A percentile compares a stretch with the other conserved stretches of the same genome.
These are phyloP conservation scores for Uropetala carovei DNA, from an alignment of 2,888 invertebrate species.

Conservation along the genomic window DNA sequence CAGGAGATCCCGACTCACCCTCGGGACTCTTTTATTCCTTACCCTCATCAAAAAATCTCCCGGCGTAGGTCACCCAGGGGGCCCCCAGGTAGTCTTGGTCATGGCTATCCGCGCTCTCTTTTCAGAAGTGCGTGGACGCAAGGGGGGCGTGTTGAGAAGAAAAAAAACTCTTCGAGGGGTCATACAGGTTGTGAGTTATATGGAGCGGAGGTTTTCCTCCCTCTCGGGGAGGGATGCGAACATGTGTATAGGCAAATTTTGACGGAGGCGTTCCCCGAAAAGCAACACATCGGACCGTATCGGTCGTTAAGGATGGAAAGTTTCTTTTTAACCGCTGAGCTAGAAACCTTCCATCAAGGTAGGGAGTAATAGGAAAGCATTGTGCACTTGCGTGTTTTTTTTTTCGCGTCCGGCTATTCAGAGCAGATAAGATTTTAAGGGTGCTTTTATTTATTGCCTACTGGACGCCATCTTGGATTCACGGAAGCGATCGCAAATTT, in stretches of 20 bases:
- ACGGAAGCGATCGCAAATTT: slow-evolving; percentile 41
- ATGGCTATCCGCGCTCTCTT: not conserved
- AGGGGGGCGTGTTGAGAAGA: slow-evolving; percentile 38
- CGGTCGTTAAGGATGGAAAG: slow-evolving; percentile 5
- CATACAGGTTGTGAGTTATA: slow-evolving; percentile 47
- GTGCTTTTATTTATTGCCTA: slow-evolving; percentile 38
- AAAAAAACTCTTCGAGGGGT: slow-evolving; percentile 10
- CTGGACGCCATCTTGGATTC: not conserved
- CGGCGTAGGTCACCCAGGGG: not conserved
- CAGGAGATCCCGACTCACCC: not conserved
- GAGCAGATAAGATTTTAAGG: slow-evolving; percentile 8
- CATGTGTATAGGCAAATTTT: slow-evolving; percentile 48
- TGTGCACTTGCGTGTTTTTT: not conserved
- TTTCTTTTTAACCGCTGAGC: not conserved
- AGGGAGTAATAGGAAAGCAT: slow-evolving; percentile 10
- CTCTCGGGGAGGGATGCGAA: not conserved
- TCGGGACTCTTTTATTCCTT: not conserved
- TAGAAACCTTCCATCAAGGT: slow-evolving; percentile 36
- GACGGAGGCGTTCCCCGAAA: slow-evolving; percentile 37
- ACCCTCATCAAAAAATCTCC: slow-evolving; percentile 37
- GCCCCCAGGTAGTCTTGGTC: slow-evolving; percentile 37
- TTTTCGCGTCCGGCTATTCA: not conserved
- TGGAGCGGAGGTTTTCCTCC: slow-evolving; percentile 33
- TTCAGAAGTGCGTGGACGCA: not conserved
- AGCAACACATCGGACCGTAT: slow-evolving; percentile 45